Evolutionary conservation across 2,888 invertebrate species (phyloP), one percentile per base, ranked within the genome.

Genomic region (Heteromyza rotundicornis): DNA sequence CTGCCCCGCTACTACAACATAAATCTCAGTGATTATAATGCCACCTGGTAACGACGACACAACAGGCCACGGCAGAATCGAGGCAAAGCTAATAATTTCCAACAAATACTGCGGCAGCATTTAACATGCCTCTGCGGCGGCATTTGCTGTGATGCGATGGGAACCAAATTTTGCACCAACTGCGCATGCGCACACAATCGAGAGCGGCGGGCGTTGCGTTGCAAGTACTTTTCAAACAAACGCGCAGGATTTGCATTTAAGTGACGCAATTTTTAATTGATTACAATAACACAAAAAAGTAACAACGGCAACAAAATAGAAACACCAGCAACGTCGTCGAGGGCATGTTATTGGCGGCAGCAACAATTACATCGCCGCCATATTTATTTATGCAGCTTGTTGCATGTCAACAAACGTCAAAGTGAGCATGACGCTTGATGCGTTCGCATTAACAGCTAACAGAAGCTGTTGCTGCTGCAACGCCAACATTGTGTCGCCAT

Each of bases 241-340:
- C 27, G 32, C 47, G 7, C 47, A 49, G 32, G 35, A 68, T 68
- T 68, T 68, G 59, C 65, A 68, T 71, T 68, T 59, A 71, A 64
- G 64, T 70, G 69, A 71, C 67, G 68, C 70, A 69, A 67, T 66
- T 66, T 63, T 68, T 68, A 65, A 71, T 71, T 70, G 68, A 66
- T 68, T 68, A 60, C 59, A 68, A 62, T 62, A 61, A 14, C 47
- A 47, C 17, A 8, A 17, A 17, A 5, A 10, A 47, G 20, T 3
- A 47, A n/a, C 40, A 40, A 14, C 16, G 3, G n/a, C 17, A 19
- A 47, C 47, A 47, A 47, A 40, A n/a, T 10, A 40, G n/a, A 7
- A 40, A n/a, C 40, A 40, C 40, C 10, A 40, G n/a, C 40, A 40
- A n/a, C 40, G 3, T 10, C 40, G 14, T 10, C 16, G 32, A 40